Conservation (phyloP, 2,797 vertebrate genomes). For the Amniataba percoides region DNA sequence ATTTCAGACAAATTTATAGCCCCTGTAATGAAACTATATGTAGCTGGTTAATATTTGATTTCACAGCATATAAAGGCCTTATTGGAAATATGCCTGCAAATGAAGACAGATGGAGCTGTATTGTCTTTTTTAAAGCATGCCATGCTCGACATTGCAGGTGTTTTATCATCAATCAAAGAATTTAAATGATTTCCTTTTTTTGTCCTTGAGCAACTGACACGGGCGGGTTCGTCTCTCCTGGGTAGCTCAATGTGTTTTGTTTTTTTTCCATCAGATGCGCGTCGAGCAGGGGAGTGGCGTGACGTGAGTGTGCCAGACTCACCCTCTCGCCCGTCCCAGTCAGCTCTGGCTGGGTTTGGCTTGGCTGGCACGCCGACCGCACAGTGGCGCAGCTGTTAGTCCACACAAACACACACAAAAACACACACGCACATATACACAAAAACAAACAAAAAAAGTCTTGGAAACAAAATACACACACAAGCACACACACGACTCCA, state of each 20-base stretch:
- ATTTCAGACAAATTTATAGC: constrained; percentile 5
- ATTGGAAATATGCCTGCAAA: constrained; percentile 5
- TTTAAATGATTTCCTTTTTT: constrained; percentile 32
- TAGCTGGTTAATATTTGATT: constrained; percentile 2
- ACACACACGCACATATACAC: constrained; percentile 12
- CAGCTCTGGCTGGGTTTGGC: constrained; percentile 59
- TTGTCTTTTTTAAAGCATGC: constrained; percentile 6
- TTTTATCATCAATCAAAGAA: constrained; percentile 28
- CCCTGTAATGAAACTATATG: not conserved
- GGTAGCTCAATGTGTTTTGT: constrained; percentile 55
- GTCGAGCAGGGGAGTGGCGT: constrained; percentile 45
- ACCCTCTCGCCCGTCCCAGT: constrained; percentile 67
- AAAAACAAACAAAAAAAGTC: constrained; percentile 38
- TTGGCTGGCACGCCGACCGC: constrained; percentile 61
- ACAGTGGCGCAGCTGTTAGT: constrained; percentile 77
- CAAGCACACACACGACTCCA: constrained; percentile 44
- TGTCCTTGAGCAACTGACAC: constrained; percentile 54
- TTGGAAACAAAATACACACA: constrained; percentile 42
- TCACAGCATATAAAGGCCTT: not conserved
- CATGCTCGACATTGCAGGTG: constrained; percentile 7
- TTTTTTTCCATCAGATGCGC: constrained; percentile 61
- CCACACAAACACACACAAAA: constrained; percentile 37
- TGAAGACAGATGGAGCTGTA: not conserved
- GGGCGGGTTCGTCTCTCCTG: constrained; percentile 33
- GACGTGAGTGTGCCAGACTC: constrained; percentile 61